These are phyloP conservation scores for Reticulitermes lucifugus DNA, from an alignment of 2,888 invertebrate species.

Conservation along the genomic window DNA sequence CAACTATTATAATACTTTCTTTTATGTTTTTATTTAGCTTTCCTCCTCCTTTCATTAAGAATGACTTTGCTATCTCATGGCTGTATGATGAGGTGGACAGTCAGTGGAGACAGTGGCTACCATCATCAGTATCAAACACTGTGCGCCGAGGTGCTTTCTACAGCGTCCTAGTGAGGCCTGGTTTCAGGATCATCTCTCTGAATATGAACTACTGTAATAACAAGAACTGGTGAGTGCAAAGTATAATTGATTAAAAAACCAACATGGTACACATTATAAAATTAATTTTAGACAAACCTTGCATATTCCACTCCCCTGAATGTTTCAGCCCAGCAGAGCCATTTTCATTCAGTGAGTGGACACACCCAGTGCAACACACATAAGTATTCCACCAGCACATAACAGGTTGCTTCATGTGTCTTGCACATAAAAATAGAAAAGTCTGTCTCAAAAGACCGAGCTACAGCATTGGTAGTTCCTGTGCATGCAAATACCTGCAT, in stretches of 20 bases:
- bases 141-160: constrained; percentile 91
- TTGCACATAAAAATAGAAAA: no score
- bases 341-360: no score
- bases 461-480: no score
- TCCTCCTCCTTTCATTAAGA: constrained; percentile 87
- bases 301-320: neutral
- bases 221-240: constrained; percentile 82
- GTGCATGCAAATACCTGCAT: no score
- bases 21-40: constrained; percentile 70
- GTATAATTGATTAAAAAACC: no score
- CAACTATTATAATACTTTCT: no score
- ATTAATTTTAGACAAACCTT: neutral
- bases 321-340: no score
- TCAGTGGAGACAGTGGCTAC: constrained; percentile 93
- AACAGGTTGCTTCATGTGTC: no score
- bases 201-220: constrained; percentile 98
- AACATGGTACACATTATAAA: no score
- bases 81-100: constrained; percentile 89
- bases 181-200: constrained; percentile 91
- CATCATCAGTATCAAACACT: constrained; percentile 87
- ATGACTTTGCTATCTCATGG: constrained; percentile 90
- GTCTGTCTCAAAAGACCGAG: no score
- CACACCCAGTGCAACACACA: no score
- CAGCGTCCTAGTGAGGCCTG: constrained; percentile 89
- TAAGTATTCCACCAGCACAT: no score